Evolutionary conservation across 1,140 invertebrate genomes (phyloP), one percentile per base, ranked within the genome.

Genomic region (Scylla paramamosain): DNA sequence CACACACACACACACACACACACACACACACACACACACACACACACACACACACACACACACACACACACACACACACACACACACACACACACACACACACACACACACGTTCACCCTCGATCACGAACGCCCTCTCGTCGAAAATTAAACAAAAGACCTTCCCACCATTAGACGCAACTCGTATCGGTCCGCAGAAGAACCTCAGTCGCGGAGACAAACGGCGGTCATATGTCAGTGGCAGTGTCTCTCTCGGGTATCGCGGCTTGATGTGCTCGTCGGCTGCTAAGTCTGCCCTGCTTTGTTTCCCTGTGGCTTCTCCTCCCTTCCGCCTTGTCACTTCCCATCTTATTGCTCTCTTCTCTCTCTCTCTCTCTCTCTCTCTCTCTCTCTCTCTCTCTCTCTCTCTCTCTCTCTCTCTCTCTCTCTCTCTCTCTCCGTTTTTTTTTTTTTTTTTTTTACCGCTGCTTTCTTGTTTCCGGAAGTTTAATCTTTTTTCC

Each of bases 191-290:
- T 25, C 6, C 29, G 16, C 84, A 52, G 84, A 93, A 93, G 48
- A 59, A 87, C 77, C 77, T 52, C 83, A 59, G 83, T 48, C 83
- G 86, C 28, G 16, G 83, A 86, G 92, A 93, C 92, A 93, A 93
- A 93, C 92, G 82, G 82, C 92, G 46, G 83, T 46, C 84, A 93
- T 93, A 93, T 87, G 92, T 93, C 92, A 93, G 82, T 32, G 59
- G 90, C 45, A 31, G 92, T 39, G 45, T 52, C 48, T 59, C 3
- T 39, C 39, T 29, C 29, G 83, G 45, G 92, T 46, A 87, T 87
- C 77, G 82, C 31, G 48, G 86, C 83, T 87, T 87, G 83, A 84
- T 93, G 83, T 32, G 83, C 82, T 93, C 82, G 82, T 59, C 92
- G 4, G 82, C 45, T 77, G 92, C 12, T 20, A 84, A 29, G 82